Evolutionary conservation across 2,113 vertebrate species (phyloP).

Genomic region (Platysternon megacephalum): DNA sequence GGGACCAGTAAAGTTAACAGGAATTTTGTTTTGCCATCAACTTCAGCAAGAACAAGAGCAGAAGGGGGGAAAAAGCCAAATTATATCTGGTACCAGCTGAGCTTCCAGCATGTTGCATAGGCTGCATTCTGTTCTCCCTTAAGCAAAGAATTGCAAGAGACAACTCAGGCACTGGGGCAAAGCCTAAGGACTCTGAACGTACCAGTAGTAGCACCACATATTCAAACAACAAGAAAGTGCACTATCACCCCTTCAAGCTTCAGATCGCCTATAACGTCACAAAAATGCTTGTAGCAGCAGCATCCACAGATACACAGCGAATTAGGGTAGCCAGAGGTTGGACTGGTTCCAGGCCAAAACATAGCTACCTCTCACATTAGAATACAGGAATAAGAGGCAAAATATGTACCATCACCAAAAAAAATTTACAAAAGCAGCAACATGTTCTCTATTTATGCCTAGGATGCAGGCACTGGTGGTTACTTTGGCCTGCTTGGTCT

Average conservation of each 20-base stretch:
- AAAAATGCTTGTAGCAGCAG: neutral
- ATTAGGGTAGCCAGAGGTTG: neutral
- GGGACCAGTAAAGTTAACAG: neutral
- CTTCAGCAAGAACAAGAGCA: neutral
- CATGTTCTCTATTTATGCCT: slow-evolving; percentile 31
- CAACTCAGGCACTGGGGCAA: neutral
- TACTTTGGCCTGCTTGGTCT: neutral
- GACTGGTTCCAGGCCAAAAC: slow-evolving; percentile 28
- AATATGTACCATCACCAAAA: neutral
- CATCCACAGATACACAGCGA: neutral
- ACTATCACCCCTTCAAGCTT: neutral
- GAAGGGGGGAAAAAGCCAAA: neutral
- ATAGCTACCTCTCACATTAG: neutral
- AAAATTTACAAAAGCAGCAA: neutral
- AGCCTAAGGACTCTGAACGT: neutral
- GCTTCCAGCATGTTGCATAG: neutral
- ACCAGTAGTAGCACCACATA: neutral
- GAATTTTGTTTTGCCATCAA: neutral
- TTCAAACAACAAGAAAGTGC: neutral
- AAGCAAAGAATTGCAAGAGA: neutral
- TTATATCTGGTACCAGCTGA: neutral
- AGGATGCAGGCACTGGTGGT: neutral
- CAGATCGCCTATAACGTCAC: neutral
- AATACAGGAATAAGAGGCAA: slow-evolving; percentile 24
- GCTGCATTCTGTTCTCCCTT: neutral